Evolutionary conservation across 2,888 invertebrate species (phyloP).

Genomic region (Crossocerus cetratus): DNA sequence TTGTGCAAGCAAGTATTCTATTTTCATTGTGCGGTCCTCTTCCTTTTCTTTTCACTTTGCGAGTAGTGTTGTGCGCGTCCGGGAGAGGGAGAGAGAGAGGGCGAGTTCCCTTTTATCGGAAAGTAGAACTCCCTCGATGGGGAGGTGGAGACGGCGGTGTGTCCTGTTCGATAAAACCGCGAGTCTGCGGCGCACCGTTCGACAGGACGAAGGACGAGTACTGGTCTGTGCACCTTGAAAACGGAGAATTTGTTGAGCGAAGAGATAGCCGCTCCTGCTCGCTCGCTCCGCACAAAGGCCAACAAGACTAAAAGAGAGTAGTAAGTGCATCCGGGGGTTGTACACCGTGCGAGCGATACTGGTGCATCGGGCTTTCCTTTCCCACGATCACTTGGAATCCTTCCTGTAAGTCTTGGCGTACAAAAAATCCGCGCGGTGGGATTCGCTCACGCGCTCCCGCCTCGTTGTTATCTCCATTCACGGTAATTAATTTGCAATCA

Average conservation of each 20-base stretch:
- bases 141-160: not conserved
- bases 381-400: conserved; percentile 10
- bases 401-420: not conserved
- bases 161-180: conserved; percentile 41
- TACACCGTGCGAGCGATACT: not conserved
- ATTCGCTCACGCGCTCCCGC: not conserved
- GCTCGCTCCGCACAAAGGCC: conserved; percentile 7
- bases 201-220: conserved; percentile 17
- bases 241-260: conserved; percentile 13
- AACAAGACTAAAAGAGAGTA: conserved; percentile 2
- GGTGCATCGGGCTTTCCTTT: conserved; percentile 12
- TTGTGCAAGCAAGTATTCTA: too few relatives aligned
- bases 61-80: not conserved
- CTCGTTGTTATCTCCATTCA: not conserved
- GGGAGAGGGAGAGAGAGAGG: not conserved
- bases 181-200: conserved; percentile 35
- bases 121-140: conserved; percentile 14
- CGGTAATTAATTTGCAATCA: too few relatives aligned
- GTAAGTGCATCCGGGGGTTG: too few relatives aligned
- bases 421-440: not conserved
- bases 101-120: conserved; percentile 20
- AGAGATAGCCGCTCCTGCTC: not conserved
- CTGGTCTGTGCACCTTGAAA: not conserved
- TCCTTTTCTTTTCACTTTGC: not conserved
- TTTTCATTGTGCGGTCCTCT: not conserved